A percentile compares a stretch with the other conserved stretches of the same genome.
Conservation (phyloP, 2,797 vertebrate species). For the Chaenodraco wilsoni region DNA sequence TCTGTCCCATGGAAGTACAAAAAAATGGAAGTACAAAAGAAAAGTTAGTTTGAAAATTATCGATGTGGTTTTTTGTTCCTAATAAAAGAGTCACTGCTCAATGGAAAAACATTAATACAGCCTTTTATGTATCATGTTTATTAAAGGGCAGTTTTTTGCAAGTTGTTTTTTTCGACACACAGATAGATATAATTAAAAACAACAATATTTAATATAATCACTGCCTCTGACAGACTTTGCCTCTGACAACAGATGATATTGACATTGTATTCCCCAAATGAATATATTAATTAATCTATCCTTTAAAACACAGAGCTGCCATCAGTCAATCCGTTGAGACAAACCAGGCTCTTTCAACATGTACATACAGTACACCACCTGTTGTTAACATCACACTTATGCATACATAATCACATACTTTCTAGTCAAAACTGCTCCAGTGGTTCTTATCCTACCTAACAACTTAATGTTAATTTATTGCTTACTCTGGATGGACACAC, state of each 20-base stretch:
- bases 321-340: slow-evolving; percentile 7
- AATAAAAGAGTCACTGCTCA: not conserved
- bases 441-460: not conserved
- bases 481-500: not conserved
- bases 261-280: not conserved
- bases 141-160: not conserved
- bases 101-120: not conserved
- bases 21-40: not conserved
- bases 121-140: slow-evolving; percentile 12
- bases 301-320: slow-evolving; percentile 3
- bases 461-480: not conserved
- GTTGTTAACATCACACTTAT: slow-evolving; percentile 9
- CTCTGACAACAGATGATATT: not conserved
- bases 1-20: not conserved
- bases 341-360: slow-evolving; percentile 10
- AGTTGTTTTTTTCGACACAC: not conserved
- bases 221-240: not conserved
- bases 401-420: slow-evolving; percentile 20
- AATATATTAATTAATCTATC: slow-evolving; percentile 1
- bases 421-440: not conserved
- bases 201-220: slow-evolving; percentile 17
- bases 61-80: not conserved
- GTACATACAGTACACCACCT: slow-evolving; percentile 4
- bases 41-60: not conserved
- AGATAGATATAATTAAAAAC: not conserved